phyloP scores from a whole-genome alignment of 2,888 invertebrate species.

The Drosophila subsilvestris region DNA sequence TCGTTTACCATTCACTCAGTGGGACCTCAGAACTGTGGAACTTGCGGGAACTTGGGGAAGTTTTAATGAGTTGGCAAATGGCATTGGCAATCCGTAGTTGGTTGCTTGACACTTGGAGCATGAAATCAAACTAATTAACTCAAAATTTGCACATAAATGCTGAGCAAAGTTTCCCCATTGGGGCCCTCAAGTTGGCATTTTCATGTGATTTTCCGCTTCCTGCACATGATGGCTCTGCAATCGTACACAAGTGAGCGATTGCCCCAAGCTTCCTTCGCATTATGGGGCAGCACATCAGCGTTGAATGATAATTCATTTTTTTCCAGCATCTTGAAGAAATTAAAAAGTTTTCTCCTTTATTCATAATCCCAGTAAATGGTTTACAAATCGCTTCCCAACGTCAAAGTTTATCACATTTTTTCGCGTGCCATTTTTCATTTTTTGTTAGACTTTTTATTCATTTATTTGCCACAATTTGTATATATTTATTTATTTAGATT shows the following conservation, averaged over 20 bases:
- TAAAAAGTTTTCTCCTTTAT: constrained; percentile 48
- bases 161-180: constrained; percentile 27
- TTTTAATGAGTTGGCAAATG: constrained; percentile 60
- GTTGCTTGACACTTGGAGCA: constrained; percentile 43
- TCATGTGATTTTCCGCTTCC: constrained; percentile 49
- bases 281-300: constrained; percentile 26
- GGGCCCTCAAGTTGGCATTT: constrained; percentile 27
- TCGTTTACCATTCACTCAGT: constrained; percentile 29
- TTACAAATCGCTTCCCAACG: constrained; percentile 48
- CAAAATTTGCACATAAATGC: constrained; percentile 47
- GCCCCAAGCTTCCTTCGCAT: not conserved
- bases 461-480: constrained; percentile 18
- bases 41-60: constrained; percentile 44
- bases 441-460: constrained; percentile 8
- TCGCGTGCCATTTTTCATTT: constrained; percentile 23
- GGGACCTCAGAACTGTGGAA: constrained; percentile 8
- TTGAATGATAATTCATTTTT: constrained; percentile 54
- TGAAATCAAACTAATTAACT: constrained; percentile 66
- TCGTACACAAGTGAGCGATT: constrained; percentile 24
- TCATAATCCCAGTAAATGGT: constrained; percentile 38
- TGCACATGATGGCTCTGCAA: constrained; percentile 48
- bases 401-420: constrained; percentile 27
- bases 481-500: constrained; percentile 1
- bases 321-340: constrained; percentile 55
- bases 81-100: constrained; percentile 52